These are phyloP conservation scores for Proctacanthus coquilletti DNA, from an alignment of 1,140 invertebrate species.

Conservation along the genomic window DNA sequence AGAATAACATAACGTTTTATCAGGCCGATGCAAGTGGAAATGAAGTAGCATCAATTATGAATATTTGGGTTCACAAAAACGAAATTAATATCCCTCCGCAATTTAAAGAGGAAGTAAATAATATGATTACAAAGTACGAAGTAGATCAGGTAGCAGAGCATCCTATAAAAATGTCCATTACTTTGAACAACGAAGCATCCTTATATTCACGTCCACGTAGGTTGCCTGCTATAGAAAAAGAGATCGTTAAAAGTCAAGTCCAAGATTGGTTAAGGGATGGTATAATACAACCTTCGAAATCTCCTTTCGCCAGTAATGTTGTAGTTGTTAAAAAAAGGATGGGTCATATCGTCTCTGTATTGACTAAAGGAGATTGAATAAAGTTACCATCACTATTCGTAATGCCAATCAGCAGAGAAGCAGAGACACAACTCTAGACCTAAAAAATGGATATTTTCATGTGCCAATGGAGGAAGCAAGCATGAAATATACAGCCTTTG, in stretches of 20 bases:
- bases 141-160: too few relatives aligned
- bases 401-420: too few relatives aligned
- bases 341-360: slow-evolving; percentile 7
- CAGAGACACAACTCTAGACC: slow-evolving; percentile 30
- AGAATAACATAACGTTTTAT: too few relatives aligned
- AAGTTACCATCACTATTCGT: slow-evolving; percentile 4
- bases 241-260: slow-evolving; percentile 29
- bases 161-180: too few relatives aligned
- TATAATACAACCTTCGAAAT: background rate
- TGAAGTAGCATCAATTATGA: too few relatives aligned
- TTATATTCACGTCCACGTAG: slow-evolving; percentile 15
- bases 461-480: slow-evolving; percentile 17
- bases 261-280: slow-evolving; percentile 9
- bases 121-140: too few relatives aligned
- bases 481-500: slow-evolving; percentile 23
- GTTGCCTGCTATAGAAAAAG: slow-evolving; percentile 16
- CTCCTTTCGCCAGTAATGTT: slow-evolving; percentile 3
- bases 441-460: slow-evolving; percentile 28
- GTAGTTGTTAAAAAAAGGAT: slow-evolving; percentile 8
- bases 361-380: slow-evolving; percentile 8
- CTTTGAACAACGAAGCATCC: slow-evolving; percentile 7
- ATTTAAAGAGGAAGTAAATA: too few relatives aligned
- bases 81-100: too few relatives aligned
- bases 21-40: too few relatives aligned
- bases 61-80: too few relatives aligned